Evolutionary conservation across 2,113 vertebrate species (phyloP).

Genomic region (Balaeniceps rex): DNA sequence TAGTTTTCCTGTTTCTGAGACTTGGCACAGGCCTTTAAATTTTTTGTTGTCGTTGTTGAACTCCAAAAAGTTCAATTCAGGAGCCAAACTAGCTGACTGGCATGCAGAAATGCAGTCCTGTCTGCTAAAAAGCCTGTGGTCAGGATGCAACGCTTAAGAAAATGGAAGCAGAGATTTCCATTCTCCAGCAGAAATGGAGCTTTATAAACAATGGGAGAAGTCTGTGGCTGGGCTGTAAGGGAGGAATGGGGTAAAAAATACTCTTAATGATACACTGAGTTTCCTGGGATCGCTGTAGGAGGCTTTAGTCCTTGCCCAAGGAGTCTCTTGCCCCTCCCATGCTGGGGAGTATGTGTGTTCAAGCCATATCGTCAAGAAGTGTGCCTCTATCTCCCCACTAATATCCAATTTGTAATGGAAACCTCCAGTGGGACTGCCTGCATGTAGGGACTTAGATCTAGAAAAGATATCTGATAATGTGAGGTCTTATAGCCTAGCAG

Average conservation of each 20-base stretch:
- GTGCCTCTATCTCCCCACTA: not conserved
- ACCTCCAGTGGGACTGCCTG: not conserved
- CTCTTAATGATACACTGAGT: not conserved
- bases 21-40: not conserved
- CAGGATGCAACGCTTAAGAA: not conserved
- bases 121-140: not conserved
- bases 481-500: not conserved
- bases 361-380: not conserved
- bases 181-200: not conserved
- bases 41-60: not conserved
- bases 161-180: not conserved
- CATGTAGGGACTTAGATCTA: not conserved
- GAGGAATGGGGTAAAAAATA: not conserved
- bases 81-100: not conserved
- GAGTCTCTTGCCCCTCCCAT: too few relatives aligned
- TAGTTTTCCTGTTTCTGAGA: not conserved
- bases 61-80: not conserved
- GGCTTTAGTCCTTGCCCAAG: not conserved
- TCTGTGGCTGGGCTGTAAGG: not conserved
- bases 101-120: not conserved
- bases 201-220: not conserved
- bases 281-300: not conserved
- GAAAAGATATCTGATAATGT: not conserved
- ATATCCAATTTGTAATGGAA: not conserved
- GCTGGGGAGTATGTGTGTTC: not conserved